Conservation (phyloP, 2,113 vertebrate species). For the Peromyscus californicus region DNA sequence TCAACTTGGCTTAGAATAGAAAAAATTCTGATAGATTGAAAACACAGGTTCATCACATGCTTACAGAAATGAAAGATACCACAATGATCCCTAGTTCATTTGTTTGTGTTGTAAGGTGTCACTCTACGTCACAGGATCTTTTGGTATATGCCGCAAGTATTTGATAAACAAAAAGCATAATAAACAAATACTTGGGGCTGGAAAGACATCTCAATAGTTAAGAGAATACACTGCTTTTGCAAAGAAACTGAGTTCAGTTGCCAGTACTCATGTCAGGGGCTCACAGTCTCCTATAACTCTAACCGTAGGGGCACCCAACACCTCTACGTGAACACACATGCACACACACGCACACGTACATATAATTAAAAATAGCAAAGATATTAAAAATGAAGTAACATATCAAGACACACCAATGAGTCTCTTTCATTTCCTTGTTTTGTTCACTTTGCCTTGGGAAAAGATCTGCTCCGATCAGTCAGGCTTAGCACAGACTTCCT, state of each 20-base stretch:
- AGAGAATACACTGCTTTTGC: neutral
- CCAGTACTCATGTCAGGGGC: neutral
- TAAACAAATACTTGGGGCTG: neutral
- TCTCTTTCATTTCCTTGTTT: neutral
- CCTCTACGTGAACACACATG: neutral
- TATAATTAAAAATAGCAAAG: neutral
- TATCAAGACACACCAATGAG: neutral
- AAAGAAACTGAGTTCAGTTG: neutral
- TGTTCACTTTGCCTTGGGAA: neutral
- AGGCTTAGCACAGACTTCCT: neutral
- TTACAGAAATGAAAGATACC: constrained; percentile 32
- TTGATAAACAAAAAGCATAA: constrained; percentile 6
- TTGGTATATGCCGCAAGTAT: constrained; percentile 12
- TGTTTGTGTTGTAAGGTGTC: neutral
- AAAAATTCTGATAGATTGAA: neutral
- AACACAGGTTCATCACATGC: neutral
- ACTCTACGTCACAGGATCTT: neutral
- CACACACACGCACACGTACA: neutral
- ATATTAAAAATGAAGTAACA: neutral
- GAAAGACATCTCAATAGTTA: no score
- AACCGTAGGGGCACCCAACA: neutral
- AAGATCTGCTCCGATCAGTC: neutral
- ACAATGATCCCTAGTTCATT: neutral
- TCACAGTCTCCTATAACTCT: neutral
- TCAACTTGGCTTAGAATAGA: constrained; percentile 30